Evolutionary conservation across 2,797 vertebrate genomes (phyloP), one percentile per base, ranked within the genome.

Genomic region (Amblyraja radiata): DNA sequence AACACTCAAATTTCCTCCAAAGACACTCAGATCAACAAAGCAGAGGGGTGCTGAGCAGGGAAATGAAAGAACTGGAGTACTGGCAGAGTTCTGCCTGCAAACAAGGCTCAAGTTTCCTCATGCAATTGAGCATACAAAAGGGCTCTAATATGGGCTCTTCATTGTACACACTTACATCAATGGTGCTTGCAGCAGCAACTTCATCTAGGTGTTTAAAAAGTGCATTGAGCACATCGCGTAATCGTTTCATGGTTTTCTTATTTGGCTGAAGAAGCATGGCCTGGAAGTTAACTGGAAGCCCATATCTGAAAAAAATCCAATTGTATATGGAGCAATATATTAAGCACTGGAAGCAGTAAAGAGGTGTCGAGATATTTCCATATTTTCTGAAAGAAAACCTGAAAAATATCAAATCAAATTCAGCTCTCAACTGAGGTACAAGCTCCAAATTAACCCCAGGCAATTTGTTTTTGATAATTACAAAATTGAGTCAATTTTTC

Each of bases 271-370:
- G 96, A 94, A 99, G 96, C 94, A 99, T 96, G 25, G 98, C 96
- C 95, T 99, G 98, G 93, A 98, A 99, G 94, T 97, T 98, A 86
- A 99, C 98, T 0, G 99, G 99, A 5, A 99, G 96, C 16, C 98
- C 98, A 0, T 98, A 99, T 97, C 99, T 99, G n/a, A 65, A 36
- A 94, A 94, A 46, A 95, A 76, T 92, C 10, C 36, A 92, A 74
- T 54, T 92, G 36, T 54, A 25, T 76, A 76, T 73, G 76, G 28
- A 68, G 32, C 28, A 91, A 54, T 54, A 13, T 13, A 74, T 91
- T 54, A 46, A 74, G 74, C 10, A 28, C 9, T 46, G 36, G 63
- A 90, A 65, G 88, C 39, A 46, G 36, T 14, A 39, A 90, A 71
- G 28, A 28, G 73, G 11, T 74, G 25, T 14, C 54, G 39, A 74